Percentiles rank a stretch among this genome's conserved stretches.
phyloP scores from a whole-genome alignment of 2,797 vertebrate genomes.

The Enteromius trimaculatus region DNA sequence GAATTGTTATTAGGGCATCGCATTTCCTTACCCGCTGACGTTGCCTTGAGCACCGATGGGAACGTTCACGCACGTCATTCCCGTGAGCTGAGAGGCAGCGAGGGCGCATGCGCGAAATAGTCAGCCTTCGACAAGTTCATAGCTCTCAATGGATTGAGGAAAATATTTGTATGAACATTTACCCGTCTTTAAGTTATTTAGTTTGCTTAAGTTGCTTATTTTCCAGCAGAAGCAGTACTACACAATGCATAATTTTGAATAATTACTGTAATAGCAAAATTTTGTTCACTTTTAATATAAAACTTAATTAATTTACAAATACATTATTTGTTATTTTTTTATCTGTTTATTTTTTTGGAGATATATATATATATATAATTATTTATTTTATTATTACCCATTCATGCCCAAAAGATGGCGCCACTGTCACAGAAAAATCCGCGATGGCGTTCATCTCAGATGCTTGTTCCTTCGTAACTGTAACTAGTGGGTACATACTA shows the following conservation, averaged over 20 bases:
- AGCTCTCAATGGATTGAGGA: neutral
- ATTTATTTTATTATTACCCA: too few species aligned
- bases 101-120: conserved; percentile 34
- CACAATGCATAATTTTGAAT: neutral
- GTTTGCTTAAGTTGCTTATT: neutral
- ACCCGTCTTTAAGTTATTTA: neutral
- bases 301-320: neutral
- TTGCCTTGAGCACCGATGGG: conserved; percentile 41
- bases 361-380: too few species aligned
- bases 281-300: neutral
- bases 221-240: neutral
- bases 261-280: neutral
- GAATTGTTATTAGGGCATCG: neutral
- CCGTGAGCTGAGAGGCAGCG: neutral
- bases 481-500: neutral
- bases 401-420: conserved; percentile 40
- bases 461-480: neutral
- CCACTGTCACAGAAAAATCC: neutral
- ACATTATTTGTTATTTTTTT: neutral
- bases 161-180: neutral
- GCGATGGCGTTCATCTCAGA: too few species aligned
- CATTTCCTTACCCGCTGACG: conserved; percentile 55
- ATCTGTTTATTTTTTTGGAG: neutral
- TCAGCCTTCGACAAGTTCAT: neutral
- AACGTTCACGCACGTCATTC: conserved; percentile 53